Evolutionary conservation across 2,113 vertebrate genomes (phyloP), one percentile per base, ranked within the genome.

Genomic region (Eulemur rufifrons): DNA sequence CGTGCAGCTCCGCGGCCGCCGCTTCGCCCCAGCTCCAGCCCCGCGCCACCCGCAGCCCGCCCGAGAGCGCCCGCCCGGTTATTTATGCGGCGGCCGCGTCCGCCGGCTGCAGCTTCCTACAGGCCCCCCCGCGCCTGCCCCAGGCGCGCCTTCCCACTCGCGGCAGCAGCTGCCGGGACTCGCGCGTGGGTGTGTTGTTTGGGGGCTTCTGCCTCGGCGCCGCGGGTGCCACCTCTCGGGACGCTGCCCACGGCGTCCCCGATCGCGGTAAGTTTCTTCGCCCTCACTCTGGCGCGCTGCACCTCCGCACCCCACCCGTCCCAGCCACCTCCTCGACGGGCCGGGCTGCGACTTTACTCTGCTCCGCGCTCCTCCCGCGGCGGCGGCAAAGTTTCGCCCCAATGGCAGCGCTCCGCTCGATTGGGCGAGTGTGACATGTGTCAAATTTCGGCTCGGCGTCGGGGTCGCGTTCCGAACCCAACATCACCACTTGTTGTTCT

Each of bases 201-300:
- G 71, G 91, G 77, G 94, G 90, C 85, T 82, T 42, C 90, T 59
- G 95, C 81, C 89, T 85, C 92, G 27, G 77, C 59, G 84, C 95
- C 21, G 77, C 89, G 86, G 84, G 97, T 93, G 96, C 93, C 97
- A 73, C 88, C 97, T 98, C 95, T 73, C 69, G 77, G 97, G 97
- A 95, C 97, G 91, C 97, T 95, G 82, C 78, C 56, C 95, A 3
- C 93, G 18, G 97, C 94, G 97, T 90, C 86, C 61, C 93, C 21
- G 74, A 91, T 91, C 93, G 42, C 83, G 98, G 98, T 98, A 98
- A 98, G 98, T 97, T 98, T 97, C 88, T 95, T 84, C 23, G 27
- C 82, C 84, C 42, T 85, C 52, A 71, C 80, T 95, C 82, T 18
- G 86, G 69, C 92, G 64, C 89, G 59, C 66, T 12, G 47, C 82